Evolutionary conservation across 1,140 invertebrate genomes (phyloP).

Genomic region (Araneus ventricosus): DNA sequence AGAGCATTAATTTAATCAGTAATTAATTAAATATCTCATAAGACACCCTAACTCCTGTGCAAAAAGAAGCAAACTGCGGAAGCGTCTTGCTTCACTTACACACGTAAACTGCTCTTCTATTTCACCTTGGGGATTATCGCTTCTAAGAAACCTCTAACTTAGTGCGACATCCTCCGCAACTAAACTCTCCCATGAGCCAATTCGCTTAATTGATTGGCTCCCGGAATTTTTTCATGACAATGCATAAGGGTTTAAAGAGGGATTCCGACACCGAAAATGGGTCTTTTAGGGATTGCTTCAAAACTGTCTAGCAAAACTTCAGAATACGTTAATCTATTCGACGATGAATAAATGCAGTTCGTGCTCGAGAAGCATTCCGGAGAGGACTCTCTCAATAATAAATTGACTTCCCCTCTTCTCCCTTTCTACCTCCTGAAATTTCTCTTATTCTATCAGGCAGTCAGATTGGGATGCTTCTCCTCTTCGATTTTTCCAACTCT

Average conservation of each 20-base stretch:
- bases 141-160: slow-evolving; percentile 41
- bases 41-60: slow-evolving; percentile 21
- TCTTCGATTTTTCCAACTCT: neutral
- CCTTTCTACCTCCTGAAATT: neutral
- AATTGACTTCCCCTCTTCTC: neutral
- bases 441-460: neutral
- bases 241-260: slow-evolving; percentile 38
- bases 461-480: neutral
- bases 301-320: slow-evolving; percentile 24
- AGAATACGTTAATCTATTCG: slow-evolving; percentile 29
- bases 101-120: slow-evolving; percentile 43
- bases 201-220: slow-evolving; percentile 53
- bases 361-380: neutral
- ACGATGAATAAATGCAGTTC: slow-evolving; percentile 20
- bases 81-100: slow-evolving; percentile 30
- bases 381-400: slow-evolving; percentile 1
- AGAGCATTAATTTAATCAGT: slow-evolving; percentile 47
- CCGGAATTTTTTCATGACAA: slow-evolving; percentile 27
- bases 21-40: slow-evolving; percentile 58
- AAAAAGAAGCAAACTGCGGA: slow-evolving; percentile 6
- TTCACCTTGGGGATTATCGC: slow-evolving; percentile 54
- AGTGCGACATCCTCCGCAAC: slow-evolving; percentile 32
- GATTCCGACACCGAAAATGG: slow-evolving; percentile 13
- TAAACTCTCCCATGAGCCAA: slow-evolving; percentile 28
- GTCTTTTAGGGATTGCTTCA: slow-evolving; percentile 43